Evolutionary conservation across 2,888 invertebrate genomes (phyloP).

Genomic region (Drosophila multiciliata): DNA sequence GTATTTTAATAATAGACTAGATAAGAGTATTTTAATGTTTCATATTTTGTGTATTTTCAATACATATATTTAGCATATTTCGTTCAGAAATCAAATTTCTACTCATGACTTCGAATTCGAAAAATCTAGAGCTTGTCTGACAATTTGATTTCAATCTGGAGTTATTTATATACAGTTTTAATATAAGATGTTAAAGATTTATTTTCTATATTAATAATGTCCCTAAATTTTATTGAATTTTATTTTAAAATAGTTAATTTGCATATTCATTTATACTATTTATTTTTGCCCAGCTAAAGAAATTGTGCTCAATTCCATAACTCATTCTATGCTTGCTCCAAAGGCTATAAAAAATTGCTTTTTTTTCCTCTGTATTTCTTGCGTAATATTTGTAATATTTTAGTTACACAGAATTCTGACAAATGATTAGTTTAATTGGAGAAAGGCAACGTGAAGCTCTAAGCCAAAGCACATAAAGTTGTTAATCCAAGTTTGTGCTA

Average conservation of each 20-base stretch:
- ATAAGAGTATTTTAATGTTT: background rate
- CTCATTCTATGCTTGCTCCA: background rate
- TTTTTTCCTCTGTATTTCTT: background rate
- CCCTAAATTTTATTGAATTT: background rate
- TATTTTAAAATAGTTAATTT: background rate
- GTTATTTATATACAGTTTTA: background rate
- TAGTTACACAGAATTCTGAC: background rate
- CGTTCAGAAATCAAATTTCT: background rate
- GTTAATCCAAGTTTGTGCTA: constrained; percentile 31
- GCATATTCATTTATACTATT: background rate
- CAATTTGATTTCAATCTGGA: background rate
- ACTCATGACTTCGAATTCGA: background rate
- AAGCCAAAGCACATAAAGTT: constrained; percentile 22
- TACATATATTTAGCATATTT: background rate
- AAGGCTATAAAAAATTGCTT: background rate
- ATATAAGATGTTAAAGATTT: background rate
- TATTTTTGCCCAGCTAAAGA: background rate
- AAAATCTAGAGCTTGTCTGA: background rate
- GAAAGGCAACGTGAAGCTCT: background rate
- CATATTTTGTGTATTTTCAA: background rate
- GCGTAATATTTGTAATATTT: constrained; percentile 8
- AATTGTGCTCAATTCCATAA: background rate
- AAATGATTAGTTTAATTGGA: constrained; percentile 18
- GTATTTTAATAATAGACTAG: background rate
- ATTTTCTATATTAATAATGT: background rate